Evolutionary conservation across 2,888 invertebrate genomes (phyloP).

Genomic region (Athalia circularis): DNA sequence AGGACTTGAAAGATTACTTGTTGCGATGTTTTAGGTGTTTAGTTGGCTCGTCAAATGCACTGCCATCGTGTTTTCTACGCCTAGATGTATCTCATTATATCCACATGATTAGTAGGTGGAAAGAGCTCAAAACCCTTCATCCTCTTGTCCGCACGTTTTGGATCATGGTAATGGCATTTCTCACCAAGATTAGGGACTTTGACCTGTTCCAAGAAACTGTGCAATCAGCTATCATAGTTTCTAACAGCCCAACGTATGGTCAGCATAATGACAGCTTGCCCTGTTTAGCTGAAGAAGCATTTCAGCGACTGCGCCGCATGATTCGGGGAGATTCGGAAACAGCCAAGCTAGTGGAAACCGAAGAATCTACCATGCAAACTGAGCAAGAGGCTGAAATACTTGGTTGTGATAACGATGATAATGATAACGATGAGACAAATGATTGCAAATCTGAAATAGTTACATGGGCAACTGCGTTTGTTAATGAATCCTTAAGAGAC

Average conservation of each 20-base stretch:
- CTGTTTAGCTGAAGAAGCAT: constrained; percentile 14
- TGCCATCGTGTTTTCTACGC: constrained; percentile 46
- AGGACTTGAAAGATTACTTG: constrained; percentile 25
- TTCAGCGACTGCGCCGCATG: background rate
- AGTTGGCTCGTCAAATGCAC: background rate
- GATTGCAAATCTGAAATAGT: constrained; percentile 6
- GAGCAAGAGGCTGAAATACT: constrained; percentile 6
- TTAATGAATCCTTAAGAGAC: constrained; percentile 13
- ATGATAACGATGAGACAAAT: constrained; percentile 4
- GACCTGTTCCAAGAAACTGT: constrained; percentile 39
- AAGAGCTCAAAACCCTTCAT: constrained; percentile 38
- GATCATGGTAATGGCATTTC: constrained; percentile 38
- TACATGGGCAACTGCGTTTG: constrained; percentile 12
- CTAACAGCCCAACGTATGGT: constrained; percentile 14
- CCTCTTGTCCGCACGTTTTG: constrained; percentile 34
- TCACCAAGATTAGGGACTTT: constrained; percentile 43
- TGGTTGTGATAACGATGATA: background rate
- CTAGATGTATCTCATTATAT: constrained; percentile 46
- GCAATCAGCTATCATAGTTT: constrained; percentile 29
- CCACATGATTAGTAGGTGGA: constrained; percentile 45
- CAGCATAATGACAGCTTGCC: background rate
- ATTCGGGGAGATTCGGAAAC: constrained; percentile 14
- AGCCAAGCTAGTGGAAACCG: background rate
- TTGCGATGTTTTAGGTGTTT: constrained; percentile 19
- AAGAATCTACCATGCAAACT: background rate